Percentiles rank a stretch among this genome's conserved stretches.
phyloP scores from a whole-genome alignment of 2,113 vertebrate species.

The Capreolus pygargus region DNA sequence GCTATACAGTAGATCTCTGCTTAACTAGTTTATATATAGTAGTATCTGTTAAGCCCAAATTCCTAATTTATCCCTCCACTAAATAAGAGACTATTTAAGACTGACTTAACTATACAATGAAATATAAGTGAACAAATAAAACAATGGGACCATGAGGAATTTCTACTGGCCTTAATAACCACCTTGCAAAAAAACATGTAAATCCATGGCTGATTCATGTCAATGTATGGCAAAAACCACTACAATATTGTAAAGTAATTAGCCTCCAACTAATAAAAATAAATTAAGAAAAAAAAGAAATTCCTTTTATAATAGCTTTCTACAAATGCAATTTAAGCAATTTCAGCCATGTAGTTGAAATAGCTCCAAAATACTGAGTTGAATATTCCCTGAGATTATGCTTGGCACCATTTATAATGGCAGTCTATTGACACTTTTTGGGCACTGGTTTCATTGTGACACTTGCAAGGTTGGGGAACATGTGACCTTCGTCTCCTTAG shows the following conservation, averaged over 20 bases:
- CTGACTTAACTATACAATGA: neutral
- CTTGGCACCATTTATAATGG: neutral
- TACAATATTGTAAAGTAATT: too few species aligned
- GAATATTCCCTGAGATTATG: neutral
- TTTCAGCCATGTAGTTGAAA: neutral
- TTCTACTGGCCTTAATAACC: neutral
- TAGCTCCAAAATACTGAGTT: neutral
- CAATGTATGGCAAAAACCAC: too few species aligned
- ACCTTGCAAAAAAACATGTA: neutral
- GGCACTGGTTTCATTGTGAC: neutral
- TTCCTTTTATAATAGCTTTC: neutral
- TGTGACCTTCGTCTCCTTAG: neutral
- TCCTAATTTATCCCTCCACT: neutral
- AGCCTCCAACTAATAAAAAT: too few species aligned
- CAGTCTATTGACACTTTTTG: neutral
- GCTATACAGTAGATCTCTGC: neutral
- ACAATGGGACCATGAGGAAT: neutral
- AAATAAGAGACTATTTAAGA: neutral
- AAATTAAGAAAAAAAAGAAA: neutral
- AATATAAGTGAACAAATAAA: neutral
- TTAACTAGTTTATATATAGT: neutral
- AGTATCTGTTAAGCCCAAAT: neutral
- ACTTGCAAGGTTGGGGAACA: neutral
- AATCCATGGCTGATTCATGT: too few species aligned
- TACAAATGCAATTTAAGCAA: neutral